Evolutionary conservation across 2,797 vertebrate species (phyloP), one percentile per base, ranked within the genome.

Genomic region (Poeciliopsis gracilis): DNA sequence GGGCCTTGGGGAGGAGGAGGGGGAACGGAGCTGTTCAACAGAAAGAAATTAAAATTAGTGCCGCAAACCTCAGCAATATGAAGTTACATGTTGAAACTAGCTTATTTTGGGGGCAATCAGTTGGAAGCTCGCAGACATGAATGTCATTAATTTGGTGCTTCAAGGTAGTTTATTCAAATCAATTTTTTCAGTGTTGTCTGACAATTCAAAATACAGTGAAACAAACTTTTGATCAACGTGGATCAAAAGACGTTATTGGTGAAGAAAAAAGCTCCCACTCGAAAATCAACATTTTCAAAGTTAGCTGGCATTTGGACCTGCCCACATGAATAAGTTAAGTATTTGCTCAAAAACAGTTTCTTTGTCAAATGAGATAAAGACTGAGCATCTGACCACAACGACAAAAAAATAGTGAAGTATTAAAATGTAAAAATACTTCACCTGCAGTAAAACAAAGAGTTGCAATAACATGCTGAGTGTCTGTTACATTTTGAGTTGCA

Each of bases 1-100:
- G 95, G 96, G 0, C 95, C 95, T 0, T 94, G 90, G 0, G 89
- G 90, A 1, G 95, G 93, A 45, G 95, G 91, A 0, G 93, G 95
- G 0, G 95, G 93, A 66, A 91, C 88, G 20, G 94, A 95, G 89
- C 94, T 94, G 84, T 78, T 94, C 73, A 96, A 84, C 41, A 80
- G 33, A 30, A 36, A 84, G 70, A 79, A 87, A 79, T 84, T 75
- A 82, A 77, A 45, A 79, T 85, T 82, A 84, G 23, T 49, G 63
- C 70, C 72, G 67, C 38, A 69, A 75, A 43, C 63, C 36, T 49
- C 6, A 6, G 46, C 70, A 81, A 82, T 72, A 11, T n/a, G 0
- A 80, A 28, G 55, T 51, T 18, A 75, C n/a, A 71, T 76, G 47
- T 36, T 55, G 43, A 79, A 38, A 36, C 15, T 18, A 16, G 16